Evolutionary conservation across 2,888 invertebrate species (phyloP), one percentile per base, ranked within the genome.

Genomic region (Archaeoteleia sp.): DNA sequence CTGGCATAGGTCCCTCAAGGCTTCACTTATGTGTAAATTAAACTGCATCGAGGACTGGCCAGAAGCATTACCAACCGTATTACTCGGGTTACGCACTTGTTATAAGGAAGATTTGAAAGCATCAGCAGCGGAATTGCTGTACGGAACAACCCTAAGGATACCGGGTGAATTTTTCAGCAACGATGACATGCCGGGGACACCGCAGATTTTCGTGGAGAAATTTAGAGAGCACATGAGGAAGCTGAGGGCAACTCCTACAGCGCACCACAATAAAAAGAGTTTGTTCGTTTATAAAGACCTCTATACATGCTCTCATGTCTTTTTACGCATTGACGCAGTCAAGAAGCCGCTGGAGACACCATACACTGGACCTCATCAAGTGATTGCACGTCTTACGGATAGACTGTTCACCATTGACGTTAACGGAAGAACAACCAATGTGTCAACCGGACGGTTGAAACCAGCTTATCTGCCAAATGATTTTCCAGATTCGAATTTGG

Each of bases 1-100:
- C 0, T 10, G 14, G 9, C 42, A 46, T 20, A n/a, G 46, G 0
- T 43, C 51, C 17, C 37, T 81, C 23, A 78, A 81, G 43, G 66
- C 72, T 1, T 7, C 29, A 5, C 20, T 20, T 2, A 20, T 20
- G 20, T 20, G 20, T 5, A 20, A n/a, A n/a, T n/a, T n/a, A n/a
- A n/a, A n/a, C n/a, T n/a, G n/a, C n/a, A n/a, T n/a, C n/a, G n/a
- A n/a, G n/a, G n/a, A n/a, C n/a, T n/a, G n/a, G n/a, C n/a, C n/a
- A n/a, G n/a, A n/a, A n/a, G n/a, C n/a, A n/a, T n/a, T n/a, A n/a
- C n/a, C n/a, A n/a, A n/a, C n/a, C n/a, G n/a, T n/a, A n/a, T n/a
- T n/a, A n/a, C n/a, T n/a, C n/a, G n/a, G n/a, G n/a, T n/a, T n/a
- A n/a, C n/a, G n/a, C n/a, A n/a, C n/a, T n/a, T n/a, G n/a, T n/a